A percentile compares a stretch with the other conserved stretches of the same genome.
These are phyloP conservation scores for Rhadina sibilatrix DNA, from an alignment of 2,113 vertebrate species.

Conservation along the genomic window DNA sequence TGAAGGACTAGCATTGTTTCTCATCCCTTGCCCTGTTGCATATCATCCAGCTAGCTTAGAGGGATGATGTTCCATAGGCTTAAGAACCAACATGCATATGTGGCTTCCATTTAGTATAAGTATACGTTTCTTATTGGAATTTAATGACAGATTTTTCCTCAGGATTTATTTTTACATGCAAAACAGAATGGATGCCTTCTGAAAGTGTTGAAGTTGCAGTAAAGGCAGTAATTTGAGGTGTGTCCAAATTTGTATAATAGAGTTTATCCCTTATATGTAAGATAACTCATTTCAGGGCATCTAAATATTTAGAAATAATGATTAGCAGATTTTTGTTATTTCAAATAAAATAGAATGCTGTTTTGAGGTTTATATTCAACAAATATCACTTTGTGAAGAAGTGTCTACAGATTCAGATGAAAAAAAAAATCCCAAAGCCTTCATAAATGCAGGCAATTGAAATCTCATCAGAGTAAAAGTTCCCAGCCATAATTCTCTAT, in stretches of 20 bases:
- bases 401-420: background rate
- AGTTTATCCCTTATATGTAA: background rate
- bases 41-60: background rate
- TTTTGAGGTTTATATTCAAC: background rate
- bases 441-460: background rate
- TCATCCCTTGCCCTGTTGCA: background rate
- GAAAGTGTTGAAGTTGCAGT: background rate
- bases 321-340: background rate
- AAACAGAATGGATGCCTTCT: background rate
- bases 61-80: background rate
- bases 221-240: background rate
- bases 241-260: background rate
- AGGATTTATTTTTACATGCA: background rate
- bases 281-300: background rate
- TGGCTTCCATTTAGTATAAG: background rate
- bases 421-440: background rate
- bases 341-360: background rate
- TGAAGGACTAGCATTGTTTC: conserved; percentile 47
- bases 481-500: background rate
- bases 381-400: background rate
- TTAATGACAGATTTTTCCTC: background rate
- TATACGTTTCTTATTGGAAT: background rate
- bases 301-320: background rate
- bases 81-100: background rate
- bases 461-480: background rate